These are phyloP conservation scores for Xenopus laevis DNA, from an alignment of 2,113 vertebrate genomes.

Conservation along the genomic window DNA sequence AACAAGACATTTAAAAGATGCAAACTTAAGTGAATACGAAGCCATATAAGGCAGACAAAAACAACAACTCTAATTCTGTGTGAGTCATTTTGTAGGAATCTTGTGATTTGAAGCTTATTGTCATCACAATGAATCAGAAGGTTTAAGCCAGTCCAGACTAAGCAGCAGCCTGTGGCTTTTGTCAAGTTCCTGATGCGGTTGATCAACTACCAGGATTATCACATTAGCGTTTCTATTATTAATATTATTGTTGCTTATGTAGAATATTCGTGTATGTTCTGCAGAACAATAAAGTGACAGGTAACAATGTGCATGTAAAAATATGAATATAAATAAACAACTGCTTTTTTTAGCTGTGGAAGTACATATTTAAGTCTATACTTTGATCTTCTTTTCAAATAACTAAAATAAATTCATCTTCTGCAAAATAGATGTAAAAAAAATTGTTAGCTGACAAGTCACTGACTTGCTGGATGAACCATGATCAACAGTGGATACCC, in stretches of 20 bases:
- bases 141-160: conserved; percentile 6
- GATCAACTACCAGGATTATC: neutral
- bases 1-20: conserved; percentile 3
- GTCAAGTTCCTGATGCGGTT: conserved; percentile 3
- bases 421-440: no score
- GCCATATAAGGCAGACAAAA: neutral
- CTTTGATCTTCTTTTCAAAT: no score
- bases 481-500: no score
- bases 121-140: conserved; percentile 17
- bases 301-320: neutral
- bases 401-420: no score
- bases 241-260: conserved; percentile 7
- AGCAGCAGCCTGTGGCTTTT: conserved; percentile 15
- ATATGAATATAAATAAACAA: neutral
- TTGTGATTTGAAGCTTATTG: conserved; percentile 24
- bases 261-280: neutral
- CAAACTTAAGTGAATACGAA: neutral
- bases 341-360: no score
- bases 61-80: neutral
- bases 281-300: neutral
- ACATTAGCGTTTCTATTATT: conserved; percentile 6
- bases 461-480: no score
- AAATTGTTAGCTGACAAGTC: no score
- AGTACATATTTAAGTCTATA: no score
- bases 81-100: conserved; percentile 24